Conservation (phyloP, 2,797 vertebrate species). For the Ctenosaura bakeri region DNA sequence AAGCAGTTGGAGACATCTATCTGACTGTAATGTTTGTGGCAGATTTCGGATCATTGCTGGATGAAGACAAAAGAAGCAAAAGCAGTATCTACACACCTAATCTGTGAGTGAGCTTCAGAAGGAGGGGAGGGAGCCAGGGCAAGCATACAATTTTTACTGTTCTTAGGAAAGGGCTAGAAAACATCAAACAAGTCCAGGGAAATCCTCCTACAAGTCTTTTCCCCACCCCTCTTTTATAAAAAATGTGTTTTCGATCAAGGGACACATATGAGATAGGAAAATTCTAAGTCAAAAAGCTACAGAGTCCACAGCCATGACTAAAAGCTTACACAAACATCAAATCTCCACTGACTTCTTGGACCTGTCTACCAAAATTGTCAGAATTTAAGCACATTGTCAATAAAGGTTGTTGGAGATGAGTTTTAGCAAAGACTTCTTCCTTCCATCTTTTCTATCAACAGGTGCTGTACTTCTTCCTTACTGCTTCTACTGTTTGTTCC, state of each 20-base stretch:
- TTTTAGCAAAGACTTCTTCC: not conserved
- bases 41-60: no score
- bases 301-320: not conserved
- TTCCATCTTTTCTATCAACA: slow-evolving; percentile 17
- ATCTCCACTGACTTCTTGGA: not conserved
- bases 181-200: not conserved
- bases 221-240: not conserved
- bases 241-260: not conserved
- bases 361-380: not conserved
- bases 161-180: not conserved
- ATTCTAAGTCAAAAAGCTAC: not conserved
- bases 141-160: not conserved
- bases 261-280: not conserved
- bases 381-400: not conserved
- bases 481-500: not conserved
- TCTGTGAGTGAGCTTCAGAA: not conserved
- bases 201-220: not conserved
- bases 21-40: no score
- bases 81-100: no score
- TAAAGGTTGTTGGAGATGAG: not conserved
- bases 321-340: not conserved
- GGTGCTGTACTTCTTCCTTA: not conserved
- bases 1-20: no score
- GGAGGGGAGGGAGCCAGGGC: slow-evolving; percentile 43
- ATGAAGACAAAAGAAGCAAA: no score